Evolutionary conservation across 2,888 invertebrate species (phyloP).

Genomic region (Lordiphosa fenestrarum): DNA sequence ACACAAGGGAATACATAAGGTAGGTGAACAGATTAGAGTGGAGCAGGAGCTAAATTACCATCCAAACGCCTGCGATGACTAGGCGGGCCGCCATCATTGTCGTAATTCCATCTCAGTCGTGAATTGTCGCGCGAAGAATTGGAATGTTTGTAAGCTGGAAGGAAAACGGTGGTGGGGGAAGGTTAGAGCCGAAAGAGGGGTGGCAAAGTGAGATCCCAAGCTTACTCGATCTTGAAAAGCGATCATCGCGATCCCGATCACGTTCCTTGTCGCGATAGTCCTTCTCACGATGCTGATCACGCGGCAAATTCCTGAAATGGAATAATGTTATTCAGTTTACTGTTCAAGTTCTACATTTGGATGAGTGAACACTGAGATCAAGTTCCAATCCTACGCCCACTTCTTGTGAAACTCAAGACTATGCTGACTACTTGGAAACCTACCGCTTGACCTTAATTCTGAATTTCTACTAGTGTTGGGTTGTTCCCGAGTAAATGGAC

Average conservation of each 20-base stretch:
- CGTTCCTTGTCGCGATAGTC: constrained; percentile 81
- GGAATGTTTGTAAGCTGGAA: constrained; percentile 87
- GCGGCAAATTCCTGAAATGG: constrained; percentile 73
- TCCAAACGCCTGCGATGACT: constrained; percentile 80
- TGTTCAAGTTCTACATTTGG: too few relatives aligned
- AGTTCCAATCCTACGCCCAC: too few relatives aligned
- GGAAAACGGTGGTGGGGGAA: too few relatives aligned
- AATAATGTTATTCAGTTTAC: neutral
- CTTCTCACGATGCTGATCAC: constrained; percentile 80
- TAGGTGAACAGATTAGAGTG: too few relatives aligned
- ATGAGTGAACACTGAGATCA: neutral
- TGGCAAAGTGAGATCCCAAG: neutral
- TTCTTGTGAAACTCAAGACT: too few relatives aligned
- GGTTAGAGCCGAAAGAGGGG: too few relatives aligned
- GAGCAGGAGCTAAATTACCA: constrained; percentile 48
- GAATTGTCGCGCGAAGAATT: constrained; percentile 83
- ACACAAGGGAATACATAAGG: too few relatives aligned
- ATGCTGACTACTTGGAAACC: too few relatives aligned
- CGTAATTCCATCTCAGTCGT: constrained; percentile 80
- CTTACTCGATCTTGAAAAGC: constrained; percentile 80
- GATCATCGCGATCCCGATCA: constrained; percentile 81
- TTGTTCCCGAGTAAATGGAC: too few relatives aligned
- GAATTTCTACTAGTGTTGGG: too few relatives aligned
- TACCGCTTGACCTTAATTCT: too few relatives aligned
- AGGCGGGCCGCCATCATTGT: constrained; percentile 78